Conservation (phyloP, 2,113 vertebrate genomes). For the Poeciliopsis occidentalis region DNA sequence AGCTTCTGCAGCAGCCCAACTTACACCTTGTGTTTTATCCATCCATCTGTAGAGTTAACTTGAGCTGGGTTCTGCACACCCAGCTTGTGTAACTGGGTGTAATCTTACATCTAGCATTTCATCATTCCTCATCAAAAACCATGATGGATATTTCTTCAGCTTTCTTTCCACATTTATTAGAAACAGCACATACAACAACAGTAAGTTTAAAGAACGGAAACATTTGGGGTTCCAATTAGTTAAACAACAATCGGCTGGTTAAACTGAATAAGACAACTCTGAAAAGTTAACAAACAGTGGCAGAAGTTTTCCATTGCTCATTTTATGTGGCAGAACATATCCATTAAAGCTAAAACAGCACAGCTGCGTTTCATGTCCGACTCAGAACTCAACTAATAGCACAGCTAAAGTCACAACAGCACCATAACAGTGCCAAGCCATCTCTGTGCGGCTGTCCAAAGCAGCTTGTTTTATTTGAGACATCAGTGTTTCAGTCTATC, state of each 20-base stretch:
- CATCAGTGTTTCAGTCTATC: constrained; percentile 45
- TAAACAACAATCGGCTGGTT: not conserved
- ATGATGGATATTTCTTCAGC: not conserved
- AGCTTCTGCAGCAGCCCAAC: not conserved
- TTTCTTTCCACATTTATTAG: constrained; percentile 2
- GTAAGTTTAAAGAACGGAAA: not conserved
- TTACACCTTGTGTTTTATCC: not conserved
- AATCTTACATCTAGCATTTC: constrained; percentile 2
- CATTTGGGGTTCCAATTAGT: constrained; percentile 1
- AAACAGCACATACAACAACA: not conserved
- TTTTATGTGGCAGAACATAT: constrained; percentile 45
- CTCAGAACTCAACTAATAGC: constrained; percentile 11
- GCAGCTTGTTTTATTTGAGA: constrained; percentile 53
- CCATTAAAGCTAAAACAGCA: constrained; percentile 59
- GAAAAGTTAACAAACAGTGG: constrained; percentile 33
- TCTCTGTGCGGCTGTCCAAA: constrained; percentile 53
- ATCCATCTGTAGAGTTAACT: not conserved
- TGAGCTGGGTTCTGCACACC: not conserved
- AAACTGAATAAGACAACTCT: not conserved
- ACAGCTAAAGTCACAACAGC: constrained; percentile 58
- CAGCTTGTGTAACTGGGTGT: not conserved
- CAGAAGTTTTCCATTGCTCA: constrained; percentile 45
- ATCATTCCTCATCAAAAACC: not conserved
- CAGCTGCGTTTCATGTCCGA: constrained; percentile 34
- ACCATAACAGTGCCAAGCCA: constrained; percentile 47